Percentiles rank a stretch among this genome's conserved stretches.
Evolutionary conservation across 1,140 invertebrate species (phyloP).

Genomic region (Drosophila saltans): DNA sequence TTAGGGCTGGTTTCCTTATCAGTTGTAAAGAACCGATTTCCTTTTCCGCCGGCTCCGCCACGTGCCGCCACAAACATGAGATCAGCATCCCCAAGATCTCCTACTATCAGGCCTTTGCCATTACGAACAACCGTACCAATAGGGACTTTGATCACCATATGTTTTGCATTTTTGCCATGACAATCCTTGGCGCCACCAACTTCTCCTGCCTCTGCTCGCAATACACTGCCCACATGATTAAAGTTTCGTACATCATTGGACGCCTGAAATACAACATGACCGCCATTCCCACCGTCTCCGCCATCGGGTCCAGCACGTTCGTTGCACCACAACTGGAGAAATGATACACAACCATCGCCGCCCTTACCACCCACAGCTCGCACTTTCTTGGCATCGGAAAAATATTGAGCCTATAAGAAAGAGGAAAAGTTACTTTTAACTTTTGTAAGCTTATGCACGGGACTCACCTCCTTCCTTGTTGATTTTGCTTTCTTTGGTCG

Average conservation of each 20-base stretch:
- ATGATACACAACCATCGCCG: slow-evolving; percentile 95
- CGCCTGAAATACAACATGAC: slow-evolving; percentile 95
- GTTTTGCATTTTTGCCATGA: slow-evolving; percentile 93
- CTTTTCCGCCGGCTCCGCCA: slow-evolving; percentile 96
- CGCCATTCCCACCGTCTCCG: slow-evolving; percentile 98
- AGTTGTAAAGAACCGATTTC: slow-evolving; percentile 95
- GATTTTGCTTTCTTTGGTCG: slow-evolving; percentile 75
- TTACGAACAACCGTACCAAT: slow-evolving; percentile 93
- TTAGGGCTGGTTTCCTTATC: slow-evolving; percentile 92
- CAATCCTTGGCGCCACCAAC: slow-evolving; percentile 91
- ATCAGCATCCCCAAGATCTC: slow-evolving; percentile 88
- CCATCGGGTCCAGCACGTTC: slow-evolving; percentile 97
- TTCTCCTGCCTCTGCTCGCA: slow-evolving; percentile 88
- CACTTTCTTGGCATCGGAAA: slow-evolving; percentile 88
- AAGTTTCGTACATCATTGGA: slow-evolving; percentile 89
- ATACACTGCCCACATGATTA: slow-evolving; percentile 86
- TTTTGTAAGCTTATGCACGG: slow-evolving; percentile 44
- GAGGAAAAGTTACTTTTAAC: background rate
- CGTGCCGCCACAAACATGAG: slow-evolving; percentile 96
- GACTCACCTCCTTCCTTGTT: slow-evolving; percentile 58
- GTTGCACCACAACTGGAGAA: slow-evolving; percentile 90
- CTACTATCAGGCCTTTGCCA: slow-evolving; percentile 86
- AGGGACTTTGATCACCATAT: slow-evolving; percentile 92
- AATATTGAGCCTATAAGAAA: slow-evolving; percentile 85
- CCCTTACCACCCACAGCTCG: slow-evolving; percentile 92